These are phyloP conservation scores for Cyrtonyx montezumae DNA, from an alignment of 2,113 vertebrate species.

Conservation along the genomic window DNA sequence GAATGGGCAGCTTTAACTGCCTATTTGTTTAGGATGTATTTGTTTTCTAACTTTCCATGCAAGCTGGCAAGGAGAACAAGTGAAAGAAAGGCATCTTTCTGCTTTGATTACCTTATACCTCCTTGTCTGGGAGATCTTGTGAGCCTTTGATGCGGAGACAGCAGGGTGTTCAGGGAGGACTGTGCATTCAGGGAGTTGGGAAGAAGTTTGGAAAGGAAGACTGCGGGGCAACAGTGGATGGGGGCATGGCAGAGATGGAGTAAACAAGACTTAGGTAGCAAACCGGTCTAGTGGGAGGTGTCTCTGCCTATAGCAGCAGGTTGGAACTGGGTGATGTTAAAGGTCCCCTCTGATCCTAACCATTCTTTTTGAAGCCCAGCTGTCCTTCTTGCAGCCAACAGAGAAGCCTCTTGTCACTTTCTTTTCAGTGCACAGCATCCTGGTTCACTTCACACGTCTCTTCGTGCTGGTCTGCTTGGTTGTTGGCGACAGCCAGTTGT, in stretches of 20 bases:
- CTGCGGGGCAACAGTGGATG: not conserved
- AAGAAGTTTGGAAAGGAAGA: not conserved
- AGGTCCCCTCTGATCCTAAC: too few species aligned
- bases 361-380: not conserved
- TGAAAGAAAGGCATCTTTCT: not conserved
- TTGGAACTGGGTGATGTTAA: not conserved
- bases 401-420: not conserved
- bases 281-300: too few species aligned
- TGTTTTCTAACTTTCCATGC: not conserved
- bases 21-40: not conserved
- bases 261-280: too few species aligned
- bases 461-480: not conserved
- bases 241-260: too few species aligned
- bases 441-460: not conserved
- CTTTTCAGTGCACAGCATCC: accelerated
- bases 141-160: not conserved
- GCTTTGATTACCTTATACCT: not conserved
- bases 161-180: too few species aligned
- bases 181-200: not conserved
- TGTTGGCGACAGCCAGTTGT: not conserved
- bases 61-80: not conserved
- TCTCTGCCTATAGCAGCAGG: too few species aligned
- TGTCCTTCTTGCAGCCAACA: not conserved
- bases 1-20: not conserved
- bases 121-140: not conserved